Evolutionary conservation across 1,140 invertebrate species (phyloP).

Genomic region (Brachionus angularis): DNA sequence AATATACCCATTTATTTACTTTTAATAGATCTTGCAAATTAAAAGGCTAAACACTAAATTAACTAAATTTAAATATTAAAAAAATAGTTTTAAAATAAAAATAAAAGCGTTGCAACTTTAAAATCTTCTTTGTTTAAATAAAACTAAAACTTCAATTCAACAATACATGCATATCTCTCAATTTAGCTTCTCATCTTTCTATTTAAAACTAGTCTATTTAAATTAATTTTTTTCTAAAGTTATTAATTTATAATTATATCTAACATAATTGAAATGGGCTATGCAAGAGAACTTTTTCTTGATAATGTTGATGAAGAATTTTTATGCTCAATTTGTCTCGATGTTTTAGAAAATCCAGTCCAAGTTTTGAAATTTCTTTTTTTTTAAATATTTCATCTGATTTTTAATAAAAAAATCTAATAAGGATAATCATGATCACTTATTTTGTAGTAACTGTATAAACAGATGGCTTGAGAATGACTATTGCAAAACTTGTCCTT

Average conservation of each 20-base stretch:
- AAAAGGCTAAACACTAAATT: no score
- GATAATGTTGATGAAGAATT: not conserved
- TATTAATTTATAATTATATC: slow-evolving; percentile 7
- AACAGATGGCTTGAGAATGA: not conserved
- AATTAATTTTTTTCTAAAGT: not conserved
- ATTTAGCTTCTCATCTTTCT: no score
- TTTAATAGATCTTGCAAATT: no score
- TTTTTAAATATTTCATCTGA: not conserved
- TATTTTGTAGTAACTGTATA: not conserved
- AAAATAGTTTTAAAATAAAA: no score
- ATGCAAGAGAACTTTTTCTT: not conserved
- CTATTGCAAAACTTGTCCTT: not conserved
- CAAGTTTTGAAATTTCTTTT: not conserved
- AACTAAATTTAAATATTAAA: no score
- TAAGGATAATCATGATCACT: not conserved
- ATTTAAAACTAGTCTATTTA: not conserved
- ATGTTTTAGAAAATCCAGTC: not conserved
- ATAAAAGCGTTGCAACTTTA: no score
- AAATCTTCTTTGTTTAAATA: no score
- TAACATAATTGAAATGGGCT: no score
- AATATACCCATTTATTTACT: no score
- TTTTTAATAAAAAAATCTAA: no score
- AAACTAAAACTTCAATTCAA: no score
- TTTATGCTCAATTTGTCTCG: not conserved
- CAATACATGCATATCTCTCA: no score